Base-by-base conservation (phyloP, 2,888 invertebrate genomes). In the Mylabris sibirica region DNA sequence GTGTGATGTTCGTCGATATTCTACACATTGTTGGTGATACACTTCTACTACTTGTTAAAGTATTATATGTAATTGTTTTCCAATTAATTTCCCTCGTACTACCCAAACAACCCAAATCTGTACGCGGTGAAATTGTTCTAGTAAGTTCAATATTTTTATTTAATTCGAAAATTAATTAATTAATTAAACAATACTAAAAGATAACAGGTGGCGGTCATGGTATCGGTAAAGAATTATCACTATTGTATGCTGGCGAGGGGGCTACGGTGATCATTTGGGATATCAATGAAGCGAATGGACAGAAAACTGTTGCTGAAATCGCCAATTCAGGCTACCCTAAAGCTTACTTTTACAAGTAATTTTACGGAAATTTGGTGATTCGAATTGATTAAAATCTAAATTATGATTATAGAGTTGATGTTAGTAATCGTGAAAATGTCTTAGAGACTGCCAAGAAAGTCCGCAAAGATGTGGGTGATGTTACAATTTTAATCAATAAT, bases 141-240 rank as follows among this genome's bases (percentile, higher is more conserved):
- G 94, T 94, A 85, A 88, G 90, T 85, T 65, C 41, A 8, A 8
- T 34, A 49, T 38, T n/a, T 20, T 26, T 59, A n/a, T 22, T 59
- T 59, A 26, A 30, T 30, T 3, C 30, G 1, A 30, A 6, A 30
- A 62, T 67, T 26, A 24, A 8, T 20, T 59, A 63, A 20, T 38
- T 49, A 62, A 12, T n/a, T n/a, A n/a, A n/a, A 62, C 63, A 69
- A 53, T 67, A n/a, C n/a, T n/a, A 63, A 26, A 80, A 94, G 94
- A 90, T 96, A 72, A 96, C 96, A 14, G 96, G 96, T 20, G 89
- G 94, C 0, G 95, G 94, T 0, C 93, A 94, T 84, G 96, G 95
- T 11, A 94, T 96, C 81, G 96, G 96, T 0, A 88, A 90, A 65
- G 92, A 94, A 83, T 85, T 95, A 70, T 92, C 93, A 0, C 80